A percentile compares a stretch with the other conserved stretches of the same genome.
These are phyloP conservation scores for Gastrophryne carolinensis DNA, from an alignment of 2,797 vertebrate genomes.

Conservation along the genomic window DNA sequence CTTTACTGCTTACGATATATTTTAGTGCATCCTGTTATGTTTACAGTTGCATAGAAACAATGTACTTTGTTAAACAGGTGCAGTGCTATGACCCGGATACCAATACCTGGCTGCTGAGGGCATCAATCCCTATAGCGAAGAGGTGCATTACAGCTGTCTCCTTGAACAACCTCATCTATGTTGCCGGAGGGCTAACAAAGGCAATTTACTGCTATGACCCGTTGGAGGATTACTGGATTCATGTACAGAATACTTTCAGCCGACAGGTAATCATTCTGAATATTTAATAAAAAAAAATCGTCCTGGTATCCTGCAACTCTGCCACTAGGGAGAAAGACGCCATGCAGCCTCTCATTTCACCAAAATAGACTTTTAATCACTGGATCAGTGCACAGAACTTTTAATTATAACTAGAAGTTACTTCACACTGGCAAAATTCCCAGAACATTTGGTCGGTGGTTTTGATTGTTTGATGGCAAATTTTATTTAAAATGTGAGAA, in stretches of 20 bases:
- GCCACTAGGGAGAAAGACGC: not conserved
- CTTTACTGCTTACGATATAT: not conserved
- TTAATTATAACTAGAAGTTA: not conserved
- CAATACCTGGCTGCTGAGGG: slow-evolving; percentile 86
- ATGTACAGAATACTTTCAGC: slow-evolving; percentile 90
- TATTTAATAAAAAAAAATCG: too few relatives aligned
- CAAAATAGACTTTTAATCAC: not conserved
- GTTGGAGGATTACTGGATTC: slow-evolving; percentile 93
- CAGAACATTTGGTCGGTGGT: slow-evolving; percentile 6
- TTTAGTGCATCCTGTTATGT: not conserved
- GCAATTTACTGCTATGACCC: slow-evolving; percentile 96
- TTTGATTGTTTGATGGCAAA: not conserved
- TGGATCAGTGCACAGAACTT: not conserved
- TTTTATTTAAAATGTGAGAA: not conserved
- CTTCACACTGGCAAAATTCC: not conserved
- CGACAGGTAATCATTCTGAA: slow-evolving; percentile 79
- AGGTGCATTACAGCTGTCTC: slow-evolving; percentile 95
- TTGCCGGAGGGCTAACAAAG: slow-evolving; percentile 93
- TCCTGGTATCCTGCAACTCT: not conserved
- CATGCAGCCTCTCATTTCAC: not conserved
- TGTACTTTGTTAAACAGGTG: slow-evolving; percentile 73
- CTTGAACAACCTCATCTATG: slow-evolving; percentile 91
- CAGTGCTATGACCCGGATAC: slow-evolving; percentile 93
- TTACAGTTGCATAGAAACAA: not conserved
- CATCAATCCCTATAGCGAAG: slow-evolving; percentile 91